These are phyloP conservation scores for Philopedon plagiatum DNA, from an alignment of 2,888 invertebrate genomes.

Conservation along the genomic window DNA sequence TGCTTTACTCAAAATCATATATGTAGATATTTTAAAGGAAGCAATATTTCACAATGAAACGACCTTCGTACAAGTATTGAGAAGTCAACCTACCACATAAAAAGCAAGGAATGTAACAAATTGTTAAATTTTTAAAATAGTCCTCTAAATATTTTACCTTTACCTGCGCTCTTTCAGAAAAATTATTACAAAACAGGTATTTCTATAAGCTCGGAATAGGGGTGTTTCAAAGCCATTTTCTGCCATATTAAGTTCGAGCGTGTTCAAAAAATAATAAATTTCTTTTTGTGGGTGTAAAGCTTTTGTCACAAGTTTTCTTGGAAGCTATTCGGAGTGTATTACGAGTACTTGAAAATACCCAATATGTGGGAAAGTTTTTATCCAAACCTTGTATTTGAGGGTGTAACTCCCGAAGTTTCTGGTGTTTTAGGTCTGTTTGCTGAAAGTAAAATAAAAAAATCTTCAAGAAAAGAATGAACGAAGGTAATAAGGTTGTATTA, in stretches of 20 bases:
- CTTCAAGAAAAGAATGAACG: no score
- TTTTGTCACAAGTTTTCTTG: background rate
- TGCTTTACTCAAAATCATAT: no score
- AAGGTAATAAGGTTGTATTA: background rate
- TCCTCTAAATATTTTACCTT: background rate
- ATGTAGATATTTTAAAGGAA: no score
- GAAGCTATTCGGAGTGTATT: background rate
- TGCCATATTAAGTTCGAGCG: conserved; percentile 4
- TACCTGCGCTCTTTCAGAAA: background rate
- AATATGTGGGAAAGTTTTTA: no score
- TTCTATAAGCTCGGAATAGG: background rate
- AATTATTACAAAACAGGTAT: conserved; percentile 5
- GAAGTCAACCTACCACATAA: background rate
- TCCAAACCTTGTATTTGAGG: no score
- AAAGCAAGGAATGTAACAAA: background rate
- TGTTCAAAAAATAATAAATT: conserved; percentile 6
- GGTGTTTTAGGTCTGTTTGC: no score
- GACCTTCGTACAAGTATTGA: background rate
- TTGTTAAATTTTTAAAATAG: conserved; percentile 5
- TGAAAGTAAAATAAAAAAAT: no score
- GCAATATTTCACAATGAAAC: background rate
- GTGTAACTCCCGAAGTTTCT: no score
- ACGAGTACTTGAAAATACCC: no score
- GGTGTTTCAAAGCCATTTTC: background rate
- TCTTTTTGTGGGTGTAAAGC: background rate